Evolutionary conservation across 2,113 vertebrate species (phyloP).

Genomic region (Periophthalmodon schlosseri): DNA sequence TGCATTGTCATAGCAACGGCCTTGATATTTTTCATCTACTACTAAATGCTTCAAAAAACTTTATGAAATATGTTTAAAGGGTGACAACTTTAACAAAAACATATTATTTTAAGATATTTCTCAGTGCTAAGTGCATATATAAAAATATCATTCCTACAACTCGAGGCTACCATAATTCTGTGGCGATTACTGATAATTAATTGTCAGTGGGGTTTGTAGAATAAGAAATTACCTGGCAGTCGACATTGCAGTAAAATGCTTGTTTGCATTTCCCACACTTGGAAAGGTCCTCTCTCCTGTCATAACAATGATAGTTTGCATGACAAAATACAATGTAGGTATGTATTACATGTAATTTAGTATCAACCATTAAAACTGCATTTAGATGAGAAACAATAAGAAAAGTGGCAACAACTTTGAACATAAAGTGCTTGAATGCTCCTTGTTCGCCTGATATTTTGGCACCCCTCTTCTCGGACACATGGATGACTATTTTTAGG

Average conservation of each 20-base stretch:
- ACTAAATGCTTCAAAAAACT: not conserved
- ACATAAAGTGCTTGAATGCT: not conserved
- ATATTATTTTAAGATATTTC: not conserved
- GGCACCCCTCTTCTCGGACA: slow-evolving; percentile 46
- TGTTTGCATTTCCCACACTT: slow-evolving; percentile 98
- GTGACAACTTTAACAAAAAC: not conserved
- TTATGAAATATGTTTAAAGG: not conserved
- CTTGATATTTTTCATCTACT: not conserved
- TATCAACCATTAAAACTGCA: not conserved
- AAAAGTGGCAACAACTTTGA: not conserved
- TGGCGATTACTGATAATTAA: not conserved
- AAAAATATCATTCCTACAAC: not conserved
- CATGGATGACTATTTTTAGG: slow-evolving; percentile 66
- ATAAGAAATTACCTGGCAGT: slow-evolving; percentile 87
- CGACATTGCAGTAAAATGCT: slow-evolving; percentile 93
- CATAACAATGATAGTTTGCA: slow-evolving; percentile 53
- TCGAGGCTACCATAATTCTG: not conserved
- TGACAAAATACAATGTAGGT: not conserved
- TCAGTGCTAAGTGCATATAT: too few relatives aligned
- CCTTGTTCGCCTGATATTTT: slow-evolving; percentile 41
- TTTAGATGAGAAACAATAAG: not conserved
- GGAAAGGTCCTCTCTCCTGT: slow-evolving; percentile 92
- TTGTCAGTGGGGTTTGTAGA: not conserved
- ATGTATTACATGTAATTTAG: not conserved
- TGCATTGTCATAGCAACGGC: slow-evolving; percentile 57